These are phyloP conservation scores for Lytechinus variegatus DNA, from an alignment of 35 echinoderm and acorn worm genomes.

Conservation along the genomic window DNA sequence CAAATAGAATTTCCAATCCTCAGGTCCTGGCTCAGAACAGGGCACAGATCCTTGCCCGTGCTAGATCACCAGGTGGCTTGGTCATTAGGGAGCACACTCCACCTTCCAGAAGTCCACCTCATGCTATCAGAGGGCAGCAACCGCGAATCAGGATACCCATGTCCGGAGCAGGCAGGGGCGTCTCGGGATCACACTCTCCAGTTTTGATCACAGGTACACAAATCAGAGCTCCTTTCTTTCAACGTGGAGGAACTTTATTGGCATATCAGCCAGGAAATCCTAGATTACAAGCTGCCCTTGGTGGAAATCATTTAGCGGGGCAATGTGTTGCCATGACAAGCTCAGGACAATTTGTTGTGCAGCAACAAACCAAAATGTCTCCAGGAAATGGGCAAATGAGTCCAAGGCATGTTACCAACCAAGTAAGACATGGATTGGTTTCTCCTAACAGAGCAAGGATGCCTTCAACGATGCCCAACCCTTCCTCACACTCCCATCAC, in stretches of 20 bases:
- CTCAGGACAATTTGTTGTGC: slow-evolving; percentile 29
- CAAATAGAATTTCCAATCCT: background rate
- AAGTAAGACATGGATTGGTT: slow-evolving; percentile 44
- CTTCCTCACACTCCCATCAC: slow-evolving; percentile 26
- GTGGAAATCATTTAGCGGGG: slow-evolving; percentile 16
- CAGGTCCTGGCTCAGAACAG: slow-evolving; percentile 16
- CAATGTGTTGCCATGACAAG: slow-evolving; percentile 33
- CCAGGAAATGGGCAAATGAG: slow-evolving; percentile 49
- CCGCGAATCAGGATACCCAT: slow-evolving; percentile 25
- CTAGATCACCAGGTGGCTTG: background rate
- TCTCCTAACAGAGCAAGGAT: slow-evolving; percentile 33
- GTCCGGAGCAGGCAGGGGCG: slow-evolving; percentile 11
- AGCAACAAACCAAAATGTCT: slow-evolving; percentile 21
- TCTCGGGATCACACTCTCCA: background rate
- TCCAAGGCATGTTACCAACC: background rate
- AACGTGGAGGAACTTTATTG: background rate
- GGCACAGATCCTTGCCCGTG: slow-evolving; percentile 16
- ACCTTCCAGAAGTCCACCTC: slow-evolving; percentile 33
- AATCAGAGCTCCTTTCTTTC: slow-evolving; percentile 31
- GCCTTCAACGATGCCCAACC: slow-evolving; percentile 3
- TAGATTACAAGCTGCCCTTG: slow-evolving; percentile 26
- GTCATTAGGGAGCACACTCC: slow-evolving; percentile 25
- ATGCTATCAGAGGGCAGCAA: slow-evolving; percentile 26
- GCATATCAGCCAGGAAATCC: slow-evolving; percentile 34
- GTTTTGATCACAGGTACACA: slow-evolving; percentile 21